phyloP scores from a whole-genome alignment of 2,113 vertebrate species.

The Oreochromis spilurus region DNA sequence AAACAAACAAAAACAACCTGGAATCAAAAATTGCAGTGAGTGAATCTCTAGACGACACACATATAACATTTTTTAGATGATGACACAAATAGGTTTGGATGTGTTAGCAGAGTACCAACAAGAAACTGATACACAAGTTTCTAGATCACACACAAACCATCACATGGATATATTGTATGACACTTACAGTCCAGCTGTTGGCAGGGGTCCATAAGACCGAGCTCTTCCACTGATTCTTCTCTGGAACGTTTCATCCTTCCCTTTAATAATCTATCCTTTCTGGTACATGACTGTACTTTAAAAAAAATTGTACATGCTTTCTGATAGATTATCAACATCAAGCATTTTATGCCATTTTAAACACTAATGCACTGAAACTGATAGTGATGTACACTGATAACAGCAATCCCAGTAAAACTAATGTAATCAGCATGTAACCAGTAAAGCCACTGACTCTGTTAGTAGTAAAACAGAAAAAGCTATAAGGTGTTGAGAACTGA shows the following conservation, averaged over 20 bases:
- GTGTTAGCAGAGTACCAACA: not conserved
- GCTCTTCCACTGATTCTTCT: not conserved
- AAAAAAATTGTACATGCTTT: not conserved
- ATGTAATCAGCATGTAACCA: not conserved
- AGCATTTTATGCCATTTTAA: not conserved
- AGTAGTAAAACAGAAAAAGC: not conserved
- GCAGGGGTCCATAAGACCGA: not conserved
- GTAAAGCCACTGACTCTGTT: not conserved
- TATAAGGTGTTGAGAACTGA: not conserved
- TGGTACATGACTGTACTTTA: not conserved
- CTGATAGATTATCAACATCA: not conserved
- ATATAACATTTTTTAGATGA: not conserved
- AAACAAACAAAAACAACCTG: not conserved
- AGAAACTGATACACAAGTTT: not conserved
- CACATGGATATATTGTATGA: not conserved
- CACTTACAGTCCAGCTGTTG: not conserved
- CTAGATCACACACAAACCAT: not conserved
- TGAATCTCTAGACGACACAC: not conserved
- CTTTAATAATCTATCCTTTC: not conserved
- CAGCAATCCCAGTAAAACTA: not conserved
- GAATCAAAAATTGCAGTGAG: not conserved
- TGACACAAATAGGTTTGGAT: not conserved
- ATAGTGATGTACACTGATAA: not conserved
- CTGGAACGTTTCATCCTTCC: accelerated
- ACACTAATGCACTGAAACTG: not conserved